A percentile compares a stretch with the other conserved stretches of the same genome.
Evolutionary conservation across 2,113 vertebrate genomes (phyloP).

Genomic region (Parus major): DNA sequence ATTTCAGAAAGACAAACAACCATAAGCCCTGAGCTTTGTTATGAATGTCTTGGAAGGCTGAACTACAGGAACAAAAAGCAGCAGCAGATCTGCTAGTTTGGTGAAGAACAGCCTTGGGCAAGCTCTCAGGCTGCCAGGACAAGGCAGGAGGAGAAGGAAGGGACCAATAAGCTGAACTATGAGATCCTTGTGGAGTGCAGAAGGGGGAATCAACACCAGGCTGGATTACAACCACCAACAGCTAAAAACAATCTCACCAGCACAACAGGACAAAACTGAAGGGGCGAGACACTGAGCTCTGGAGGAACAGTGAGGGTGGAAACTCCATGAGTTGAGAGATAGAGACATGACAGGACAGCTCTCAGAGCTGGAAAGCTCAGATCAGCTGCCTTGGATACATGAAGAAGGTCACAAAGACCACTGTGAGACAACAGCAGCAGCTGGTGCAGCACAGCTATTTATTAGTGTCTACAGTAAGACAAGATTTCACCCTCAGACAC

Average conservation of each 20-base stretch:
- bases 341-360: not conserved
- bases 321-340: not conserved
- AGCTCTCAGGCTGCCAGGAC: not conserved
- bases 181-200: not conserved
- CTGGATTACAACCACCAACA: not conserved
- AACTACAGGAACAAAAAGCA: not conserved
- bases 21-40: not conserved
- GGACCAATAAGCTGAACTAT: not conserved
- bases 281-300: not conserved
- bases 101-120: not conserved
- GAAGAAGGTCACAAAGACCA: not conserved
- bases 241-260: not conserved
- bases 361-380: not conserved
- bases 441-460: not conserved
- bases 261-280: not conserved
- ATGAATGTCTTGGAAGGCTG: not conserved
- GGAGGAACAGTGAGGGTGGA: not conserved
- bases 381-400: not conserved
- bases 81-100: not conserved
- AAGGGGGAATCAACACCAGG: not conserved
- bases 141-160: not conserved
- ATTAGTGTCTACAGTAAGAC: not conserved
- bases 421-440: not conserved
- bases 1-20: not conserved
- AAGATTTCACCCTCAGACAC: not conserved